A percentile compares a stretch with the other conserved stretches of the same genome.
These are phyloP conservation scores for Enteromius argenteus DNA, from an alignment of 2,797 vertebrate species.

Conservation along the genomic window DNA sequence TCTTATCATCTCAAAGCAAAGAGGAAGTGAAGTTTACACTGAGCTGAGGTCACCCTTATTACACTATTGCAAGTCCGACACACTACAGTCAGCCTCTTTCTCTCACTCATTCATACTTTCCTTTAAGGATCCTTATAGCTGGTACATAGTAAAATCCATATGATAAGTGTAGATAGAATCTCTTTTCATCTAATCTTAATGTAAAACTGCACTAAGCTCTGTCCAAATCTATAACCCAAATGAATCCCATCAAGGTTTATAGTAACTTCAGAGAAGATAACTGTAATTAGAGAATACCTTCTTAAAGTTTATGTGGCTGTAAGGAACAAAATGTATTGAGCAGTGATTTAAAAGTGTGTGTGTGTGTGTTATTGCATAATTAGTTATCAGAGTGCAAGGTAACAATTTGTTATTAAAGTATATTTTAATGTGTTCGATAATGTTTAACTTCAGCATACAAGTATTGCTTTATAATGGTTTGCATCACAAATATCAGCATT, in stretches of 20 bases:
- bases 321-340: slow-evolving; percentile 48
- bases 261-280: slow-evolving; percentile 60
- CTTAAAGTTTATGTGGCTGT: slow-evolving; percentile 55
- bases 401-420: background rate
- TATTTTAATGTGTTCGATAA: background rate
- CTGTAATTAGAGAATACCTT: slow-evolving; percentile 59
- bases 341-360: background rate
- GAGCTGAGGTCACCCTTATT: slow-evolving; percentile 52
- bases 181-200: slow-evolving; percentile 30
- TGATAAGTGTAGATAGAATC: slow-evolving; percentile 17
- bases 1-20: slow-evolving; percentile 74
- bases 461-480: background rate
- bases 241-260: slow-evolving; percentile 66
- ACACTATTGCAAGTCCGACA: slow-evolving; percentile 28
- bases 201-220: slow-evolving; percentile 5
- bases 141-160: slow-evolving; percentile 6
- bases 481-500: background rate
- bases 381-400: background rate
- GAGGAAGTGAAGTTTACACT: slow-evolving; percentile 80
- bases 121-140: slow-evolving; percentile 26
- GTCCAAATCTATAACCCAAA: slow-evolving; percentile 35
- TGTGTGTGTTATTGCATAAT: background rate
- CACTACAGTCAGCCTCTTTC: background rate
- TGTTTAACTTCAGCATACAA: background rate
- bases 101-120: slow-evolving; percentile 46